Percentiles rank a stretch among this genome's conserved stretches.
phyloP scores from a whole-genome alignment of 2,888 invertebrate species.

The Alentia gelatinosa region DNA sequence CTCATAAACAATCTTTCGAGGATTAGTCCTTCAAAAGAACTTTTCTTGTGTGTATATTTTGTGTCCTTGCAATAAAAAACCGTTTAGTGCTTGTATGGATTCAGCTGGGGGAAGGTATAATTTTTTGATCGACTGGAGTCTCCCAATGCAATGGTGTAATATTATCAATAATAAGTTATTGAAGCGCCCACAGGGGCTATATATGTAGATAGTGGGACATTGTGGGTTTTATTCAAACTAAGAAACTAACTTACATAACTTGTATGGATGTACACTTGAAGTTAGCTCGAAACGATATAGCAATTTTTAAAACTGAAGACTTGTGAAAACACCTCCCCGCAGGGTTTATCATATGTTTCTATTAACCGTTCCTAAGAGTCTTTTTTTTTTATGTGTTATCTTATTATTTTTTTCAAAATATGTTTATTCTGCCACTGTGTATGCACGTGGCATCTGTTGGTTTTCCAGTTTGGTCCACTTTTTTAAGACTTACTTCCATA shows the following conservation, averaged over 20 bases:
- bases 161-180: not conserved
- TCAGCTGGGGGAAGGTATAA: not conserved
- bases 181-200: not conserved
- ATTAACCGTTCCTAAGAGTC: too few relatives aligned
- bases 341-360: too few relatives aligned
- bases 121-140: not conserved
- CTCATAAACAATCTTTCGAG: conserved; percentile 18
- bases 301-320: not conserved
- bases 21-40: not conserved
- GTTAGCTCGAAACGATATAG: not conserved
- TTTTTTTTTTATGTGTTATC: too few relatives aligned
- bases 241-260: not conserved
- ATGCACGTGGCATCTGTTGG: too few relatives aligned
- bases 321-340: not conserved
- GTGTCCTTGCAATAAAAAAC: not conserved
- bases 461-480: too few relatives aligned
- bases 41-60: not conserved
- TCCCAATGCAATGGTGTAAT: not conserved
- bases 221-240: not conserved
- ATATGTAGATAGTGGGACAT: not conserved
- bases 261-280: not conserved
- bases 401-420: too few relatives aligned
- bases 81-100: not conserved
- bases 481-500: too few relatives aligned
- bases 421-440: too few relatives aligned